Percentiles rank a stretch among this genome's conserved stretches.
These are phyloP conservation scores for Seira sanloemensis DNA, from an alignment of 2,888 invertebrate species.

Conservation along the genomic window DNA sequence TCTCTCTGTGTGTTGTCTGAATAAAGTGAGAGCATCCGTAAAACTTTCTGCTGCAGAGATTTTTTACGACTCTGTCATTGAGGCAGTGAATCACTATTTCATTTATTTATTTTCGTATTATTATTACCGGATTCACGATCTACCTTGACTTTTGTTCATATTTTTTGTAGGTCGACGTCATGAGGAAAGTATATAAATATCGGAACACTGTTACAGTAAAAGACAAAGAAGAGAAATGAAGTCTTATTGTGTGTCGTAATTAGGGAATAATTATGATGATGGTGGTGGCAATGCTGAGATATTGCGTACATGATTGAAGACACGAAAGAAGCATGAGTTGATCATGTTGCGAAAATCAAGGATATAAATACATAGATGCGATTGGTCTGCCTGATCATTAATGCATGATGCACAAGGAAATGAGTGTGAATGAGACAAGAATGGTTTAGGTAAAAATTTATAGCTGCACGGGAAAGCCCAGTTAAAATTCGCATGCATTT, in stretches of 20 bases:
- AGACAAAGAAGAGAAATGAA: background rate
- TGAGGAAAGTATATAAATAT: background rate
- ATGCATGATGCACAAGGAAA: background rate
- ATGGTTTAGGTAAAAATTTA: background rate
- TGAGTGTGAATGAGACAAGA: conserved; percentile 38
- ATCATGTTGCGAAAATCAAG: background rate
- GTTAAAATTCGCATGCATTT: background rate
- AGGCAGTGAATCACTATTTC: conserved; percentile 6
- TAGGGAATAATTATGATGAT: conserved; percentile 49
- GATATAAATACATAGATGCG: background rate
- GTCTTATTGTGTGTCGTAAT: conserved; percentile 42
- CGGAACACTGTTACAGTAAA: background rate
- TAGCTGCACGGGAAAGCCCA: no score
- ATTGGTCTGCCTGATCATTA: background rate
- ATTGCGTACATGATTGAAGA: background rate
- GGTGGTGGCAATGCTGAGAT: background rate
- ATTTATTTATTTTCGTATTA: conserved; percentile 7
- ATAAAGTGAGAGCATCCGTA: background rate
- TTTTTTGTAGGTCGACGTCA: conserved; percentile 23
- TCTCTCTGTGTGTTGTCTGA: conserved; percentile 4
- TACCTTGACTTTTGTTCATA: conserved; percentile 15
- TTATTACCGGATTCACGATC: background rate
- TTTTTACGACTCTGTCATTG: background rate
- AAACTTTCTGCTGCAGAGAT: no score
- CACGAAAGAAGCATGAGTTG: background rate